Percentiles rank a stretch among this genome's conserved stretches.
phyloP scores from a whole-genome alignment of 2,113 vertebrate species.

The Apaloderma vittatum region DNA sequence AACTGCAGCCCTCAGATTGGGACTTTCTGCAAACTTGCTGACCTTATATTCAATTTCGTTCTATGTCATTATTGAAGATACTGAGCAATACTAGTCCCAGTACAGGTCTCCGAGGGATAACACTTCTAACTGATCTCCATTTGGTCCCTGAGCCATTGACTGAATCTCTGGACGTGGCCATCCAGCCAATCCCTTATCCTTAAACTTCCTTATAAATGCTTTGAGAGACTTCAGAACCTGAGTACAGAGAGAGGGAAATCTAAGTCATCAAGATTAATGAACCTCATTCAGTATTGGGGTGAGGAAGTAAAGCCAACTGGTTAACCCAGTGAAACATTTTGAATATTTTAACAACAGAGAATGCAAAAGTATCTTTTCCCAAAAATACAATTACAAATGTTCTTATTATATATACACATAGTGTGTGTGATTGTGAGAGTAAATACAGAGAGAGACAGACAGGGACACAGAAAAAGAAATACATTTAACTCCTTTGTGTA shows the following conservation, averaged over 20 bases:
- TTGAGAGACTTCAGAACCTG: neutral
- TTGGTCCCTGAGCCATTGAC: neutral
- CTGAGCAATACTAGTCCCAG: neutral
- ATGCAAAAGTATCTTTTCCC: neutral
- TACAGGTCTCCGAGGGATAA: neutral
- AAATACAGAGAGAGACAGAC: neutral
- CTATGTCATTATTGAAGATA: neutral
- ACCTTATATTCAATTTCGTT: neutral
- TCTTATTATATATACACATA: neutral
- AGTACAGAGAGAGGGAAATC: neutral
- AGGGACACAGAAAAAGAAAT: neutral
- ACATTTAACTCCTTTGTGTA: neutral
- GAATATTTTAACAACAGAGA: neutral
- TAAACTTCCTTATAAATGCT: neutral
- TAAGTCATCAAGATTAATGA: neutral
- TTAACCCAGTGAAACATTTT: neutral
- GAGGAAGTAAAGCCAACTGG: neutral
- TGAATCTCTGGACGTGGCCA: neutral
- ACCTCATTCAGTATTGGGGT: neutral
- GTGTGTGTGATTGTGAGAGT: neutral
- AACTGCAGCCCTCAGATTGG: neutral
- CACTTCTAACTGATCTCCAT: neutral
- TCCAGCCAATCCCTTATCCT: neutral
- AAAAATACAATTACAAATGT: neutral
- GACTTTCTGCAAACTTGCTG: neutral